These are phyloP conservation scores for Drosophila quinaria DNA, from an alignment of 2,888 invertebrate species.

Conservation along the genomic window DNA sequence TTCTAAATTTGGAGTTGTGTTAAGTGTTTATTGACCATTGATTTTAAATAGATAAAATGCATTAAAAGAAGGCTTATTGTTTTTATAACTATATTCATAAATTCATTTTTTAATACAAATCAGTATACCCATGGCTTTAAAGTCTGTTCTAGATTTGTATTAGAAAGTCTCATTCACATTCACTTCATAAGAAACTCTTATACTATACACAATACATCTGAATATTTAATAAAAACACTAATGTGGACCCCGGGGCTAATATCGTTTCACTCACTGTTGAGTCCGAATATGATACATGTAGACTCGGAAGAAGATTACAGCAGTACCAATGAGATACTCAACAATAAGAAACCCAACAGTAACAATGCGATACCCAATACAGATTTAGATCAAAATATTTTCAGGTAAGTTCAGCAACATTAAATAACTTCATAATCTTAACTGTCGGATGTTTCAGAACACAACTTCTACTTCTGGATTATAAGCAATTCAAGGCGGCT, in stretches of 20 bases:
- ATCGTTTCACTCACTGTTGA: not conserved
- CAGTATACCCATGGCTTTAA: not conserved
- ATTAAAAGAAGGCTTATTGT: too few species aligned
- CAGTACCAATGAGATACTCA: not conserved
- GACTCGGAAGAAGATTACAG: not conserved
- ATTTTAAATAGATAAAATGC: too few species aligned
- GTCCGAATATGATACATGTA: too few species aligned
- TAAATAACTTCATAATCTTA: not conserved
- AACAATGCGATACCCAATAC: not conserved
- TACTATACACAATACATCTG: not conserved
- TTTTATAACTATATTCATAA: too few species aligned
- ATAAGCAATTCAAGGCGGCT: conserved; percentile 75
- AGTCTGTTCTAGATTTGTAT: not conserved
- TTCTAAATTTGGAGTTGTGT: not conserved
- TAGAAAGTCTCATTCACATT: not conserved
- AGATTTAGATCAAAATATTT: not conserved
- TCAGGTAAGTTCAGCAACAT: not conserved
- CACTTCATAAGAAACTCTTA: not conserved
- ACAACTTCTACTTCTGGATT: conserved; percentile 60
- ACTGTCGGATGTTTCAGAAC: not conserved
- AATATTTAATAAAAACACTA: not conserved
- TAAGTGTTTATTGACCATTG: not conserved
- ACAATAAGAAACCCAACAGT: not conserved
- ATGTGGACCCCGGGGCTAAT: not conserved
- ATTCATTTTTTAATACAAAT: not conserved